Conservation (phyloP, 2,797 vertebrate species). For the Cercopithecus mitis region DNA sequence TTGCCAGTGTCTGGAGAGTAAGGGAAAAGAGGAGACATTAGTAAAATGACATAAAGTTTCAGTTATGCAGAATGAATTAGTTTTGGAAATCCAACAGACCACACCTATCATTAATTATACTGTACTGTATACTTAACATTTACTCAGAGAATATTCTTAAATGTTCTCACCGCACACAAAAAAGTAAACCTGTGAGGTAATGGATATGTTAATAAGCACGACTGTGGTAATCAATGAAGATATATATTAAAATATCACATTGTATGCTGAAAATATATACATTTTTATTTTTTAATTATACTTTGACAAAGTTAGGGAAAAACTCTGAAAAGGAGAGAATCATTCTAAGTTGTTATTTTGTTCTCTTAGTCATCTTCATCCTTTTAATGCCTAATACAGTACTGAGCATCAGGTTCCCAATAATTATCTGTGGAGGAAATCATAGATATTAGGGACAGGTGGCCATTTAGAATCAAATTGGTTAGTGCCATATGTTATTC, state of each 20-base stretch:
- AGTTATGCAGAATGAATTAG: not conserved
- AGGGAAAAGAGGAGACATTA: not conserved
- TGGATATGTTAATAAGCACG: not conserved
- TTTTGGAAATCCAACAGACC: not conserved
- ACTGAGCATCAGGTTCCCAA: not conserved
- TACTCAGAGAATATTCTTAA: not conserved
- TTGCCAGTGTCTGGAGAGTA: not conserved
- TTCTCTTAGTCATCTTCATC: not conserved
- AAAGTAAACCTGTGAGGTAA: not conserved
- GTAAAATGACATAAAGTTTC: not conserved
- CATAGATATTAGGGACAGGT: not conserved
- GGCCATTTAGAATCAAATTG: not conserved
- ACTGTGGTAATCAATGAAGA: not conserved
- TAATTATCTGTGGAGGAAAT: constrained; percentile 17
- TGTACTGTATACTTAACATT: not conserved
- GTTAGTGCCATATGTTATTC: not conserved
- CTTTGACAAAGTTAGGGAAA: not conserved
- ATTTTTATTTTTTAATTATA: not conserved
- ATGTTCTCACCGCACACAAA: not conserved
- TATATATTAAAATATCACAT: not conserved
- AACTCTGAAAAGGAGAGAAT: not conserved
- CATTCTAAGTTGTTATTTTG: not conserved
- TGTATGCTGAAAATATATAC: not conserved
- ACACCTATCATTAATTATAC: not conserved
- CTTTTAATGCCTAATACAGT: not conserved